Base-by-base conservation (phyloP, 2,888 invertebrate species). In the Punctoribates punctum region DNA sequence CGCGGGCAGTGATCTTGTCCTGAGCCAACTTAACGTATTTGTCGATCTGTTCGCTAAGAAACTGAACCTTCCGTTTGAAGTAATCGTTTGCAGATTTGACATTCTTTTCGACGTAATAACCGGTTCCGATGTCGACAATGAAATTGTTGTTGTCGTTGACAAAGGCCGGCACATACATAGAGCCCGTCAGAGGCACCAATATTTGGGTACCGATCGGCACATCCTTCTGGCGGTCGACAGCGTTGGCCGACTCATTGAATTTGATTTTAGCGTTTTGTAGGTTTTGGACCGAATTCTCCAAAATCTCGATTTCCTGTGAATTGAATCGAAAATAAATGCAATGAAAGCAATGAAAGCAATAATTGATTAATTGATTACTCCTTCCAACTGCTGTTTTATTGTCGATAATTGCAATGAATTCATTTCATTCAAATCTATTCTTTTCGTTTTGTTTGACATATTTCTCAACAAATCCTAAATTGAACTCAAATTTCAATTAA, bases 141-240 rank as follows among this genome's bases (percentile, higher is more conserved):
- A 96, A 94, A 83, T 91, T 91, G 75, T 93, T 89, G 46, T 91
- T 89, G 83, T 96, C 91, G 78, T 89, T 88, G 77, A 98, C 87
- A 81, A 89, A 89, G 1, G 97, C 98, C 57, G 94, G 93, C 60
- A 98, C 96, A 86, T 97, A 99, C 92, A 98, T 95, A 81, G 97
- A 97, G 81, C 94, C 93, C 17, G 97, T 96, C 17, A 98, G 86
- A 0, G 98, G 98, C 20, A 98, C 96, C 25, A 98, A 86, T 80
- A 97, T 91, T 77, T 91, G 89, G 82, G 91, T 92, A 81, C 93
- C 92, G 82, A 91, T 88, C 79, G 89, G 88, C 27, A 89, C 88
- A 0, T 91, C 88, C 65, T 88, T 90, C 76, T 95, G 87, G 85
- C 91, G 83, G 77, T 81, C 82, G 75, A 85, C 80, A 72, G 78